Evolutionary conservation across 2,797 vertebrate species (phyloP).

Genomic region (Allobates femoralis): DNA sequence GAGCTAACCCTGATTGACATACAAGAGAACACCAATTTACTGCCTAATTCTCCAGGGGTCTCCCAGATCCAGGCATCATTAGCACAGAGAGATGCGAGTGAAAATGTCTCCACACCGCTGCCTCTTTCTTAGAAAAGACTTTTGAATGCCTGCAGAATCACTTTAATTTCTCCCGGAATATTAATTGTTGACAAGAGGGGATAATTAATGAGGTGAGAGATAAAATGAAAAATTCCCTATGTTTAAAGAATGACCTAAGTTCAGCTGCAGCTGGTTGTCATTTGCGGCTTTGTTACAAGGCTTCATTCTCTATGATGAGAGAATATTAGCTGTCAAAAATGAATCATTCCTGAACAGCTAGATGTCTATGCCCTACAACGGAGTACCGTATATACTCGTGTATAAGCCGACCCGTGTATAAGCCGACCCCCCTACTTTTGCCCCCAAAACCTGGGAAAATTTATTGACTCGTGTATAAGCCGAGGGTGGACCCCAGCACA

Average conservation of each 20-base stretch:
- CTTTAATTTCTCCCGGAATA: constrained; percentile 19
- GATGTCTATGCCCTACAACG: neutral
- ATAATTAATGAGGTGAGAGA: constrained; percentile 19
- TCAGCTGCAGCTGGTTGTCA: neutral
- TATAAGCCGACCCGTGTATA: too few relatives aligned
- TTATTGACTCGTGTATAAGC: too few relatives aligned
- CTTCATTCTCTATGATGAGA: neutral
- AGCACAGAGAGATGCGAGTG: constrained; percentile 2
- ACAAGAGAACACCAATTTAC: constrained; percentile 41
- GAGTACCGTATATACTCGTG: too few relatives aligned
- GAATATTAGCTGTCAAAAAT: neutral
- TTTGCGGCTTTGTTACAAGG: neutral
- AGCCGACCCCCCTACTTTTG: too few relatives aligned
- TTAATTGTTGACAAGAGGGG: constrained; percentile 21
- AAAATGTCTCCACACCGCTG: constrained; percentile 5
- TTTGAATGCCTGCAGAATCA: neutral
- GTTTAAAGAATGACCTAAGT: neutral
- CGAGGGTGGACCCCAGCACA: too few relatives aligned
- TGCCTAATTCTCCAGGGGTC: constrained; percentile 24
- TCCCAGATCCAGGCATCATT: constrained; percentile 37
- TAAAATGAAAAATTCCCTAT: neutral
- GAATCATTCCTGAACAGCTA: neutral
- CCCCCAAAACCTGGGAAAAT: too few relatives aligned
- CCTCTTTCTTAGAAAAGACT: neutral
- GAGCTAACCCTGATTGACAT: constrained; percentile 24